These are phyloP conservation scores for Phyllotis vaccarum DNA, from an alignment of 2,797 vertebrate species.

Conservation along the genomic window DNA sequence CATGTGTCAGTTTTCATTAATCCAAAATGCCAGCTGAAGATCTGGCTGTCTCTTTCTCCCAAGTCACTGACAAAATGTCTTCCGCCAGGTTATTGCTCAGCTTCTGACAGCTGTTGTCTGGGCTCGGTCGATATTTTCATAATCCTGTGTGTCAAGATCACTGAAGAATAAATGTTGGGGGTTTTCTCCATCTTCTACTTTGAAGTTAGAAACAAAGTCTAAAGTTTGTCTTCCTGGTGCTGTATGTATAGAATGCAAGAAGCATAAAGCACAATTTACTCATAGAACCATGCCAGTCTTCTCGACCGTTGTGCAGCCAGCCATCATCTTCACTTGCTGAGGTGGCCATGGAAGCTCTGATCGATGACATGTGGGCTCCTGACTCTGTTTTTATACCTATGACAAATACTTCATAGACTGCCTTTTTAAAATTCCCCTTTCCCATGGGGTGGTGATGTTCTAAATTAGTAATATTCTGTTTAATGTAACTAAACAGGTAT, in stretches of 20 bases:
- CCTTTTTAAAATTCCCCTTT: constrained; percentile 28
- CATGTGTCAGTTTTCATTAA: not conserved
- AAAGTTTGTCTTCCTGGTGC: constrained; percentile 51
- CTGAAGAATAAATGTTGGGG: constrained; percentile 65
- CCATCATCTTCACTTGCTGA: not conserved
- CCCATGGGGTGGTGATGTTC: constrained; percentile 39
- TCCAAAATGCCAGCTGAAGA: constrained; percentile 30
- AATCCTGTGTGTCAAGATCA: constrained; percentile 73
- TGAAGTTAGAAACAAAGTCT: constrained; percentile 64
- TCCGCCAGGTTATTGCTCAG: constrained; percentile 45
- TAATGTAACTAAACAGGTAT: not conserved
- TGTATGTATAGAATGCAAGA: constrained; percentile 51
- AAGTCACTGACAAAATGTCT: constrained; percentile 54
- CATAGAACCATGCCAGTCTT: not conserved
- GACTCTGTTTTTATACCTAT: constrained; percentile 34
- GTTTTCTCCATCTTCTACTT: constrained; percentile 48
- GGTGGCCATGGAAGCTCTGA: not conserved
- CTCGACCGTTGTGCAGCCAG: not conserved
- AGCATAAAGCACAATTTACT: constrained; percentile 30
- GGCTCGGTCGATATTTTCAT: constrained; percentile 67
- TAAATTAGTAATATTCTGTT: constrained; percentile 35
- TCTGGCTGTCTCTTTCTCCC: not conserved
- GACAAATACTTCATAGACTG: constrained; percentile 52
- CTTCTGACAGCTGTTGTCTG: constrained; percentile 52
- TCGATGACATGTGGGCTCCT: constrained; percentile 2